Evolutionary conservation across 2,888 invertebrate genomes (phyloP).

Genomic region (Latheticus oryzae): DNA sequence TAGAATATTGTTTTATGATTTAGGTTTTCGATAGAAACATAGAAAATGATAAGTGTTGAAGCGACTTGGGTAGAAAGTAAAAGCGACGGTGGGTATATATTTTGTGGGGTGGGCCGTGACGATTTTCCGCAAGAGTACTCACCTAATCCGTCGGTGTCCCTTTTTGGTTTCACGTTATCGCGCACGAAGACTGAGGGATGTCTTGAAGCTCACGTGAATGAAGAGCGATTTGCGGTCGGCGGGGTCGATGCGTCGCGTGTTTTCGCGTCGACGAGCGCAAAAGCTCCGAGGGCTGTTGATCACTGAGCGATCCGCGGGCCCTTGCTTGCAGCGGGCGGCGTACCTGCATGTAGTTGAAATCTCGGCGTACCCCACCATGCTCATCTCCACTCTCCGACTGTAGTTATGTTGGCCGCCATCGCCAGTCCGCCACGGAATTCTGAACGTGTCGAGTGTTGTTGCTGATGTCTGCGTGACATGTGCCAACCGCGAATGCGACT

Average conservation of each 20-base stretch:
- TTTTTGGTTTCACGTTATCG: slow-evolving; percentile 19
- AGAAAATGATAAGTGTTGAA: too few relatives aligned
- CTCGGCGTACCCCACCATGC: slow-evolving; percentile 42
- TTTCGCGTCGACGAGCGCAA: slow-evolving; percentile 24
- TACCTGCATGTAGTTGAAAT: slow-evolving; percentile 39
- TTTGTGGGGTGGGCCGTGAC: too few relatives aligned
- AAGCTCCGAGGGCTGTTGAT: slow-evolving; percentile 29
- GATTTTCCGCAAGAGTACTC: slow-evolving; percentile 31
- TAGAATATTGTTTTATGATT: too few relatives aligned
- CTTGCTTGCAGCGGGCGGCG: slow-evolving; percentile 35
- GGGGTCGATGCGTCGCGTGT: slow-evolving; percentile 19
- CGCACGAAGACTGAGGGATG: slow-evolving; percentile 19
- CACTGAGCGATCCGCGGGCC: slow-evolving; percentile 31
- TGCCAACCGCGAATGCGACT: slow-evolving; percentile 22
- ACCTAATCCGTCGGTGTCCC: slow-evolving; percentile 10
- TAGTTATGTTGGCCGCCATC: slow-evolving; percentile 40
- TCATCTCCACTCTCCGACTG: slow-evolving; percentile 42
- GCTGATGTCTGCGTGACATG: slow-evolving; percentile 31
- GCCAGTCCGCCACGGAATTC: slow-evolving; percentile 34
- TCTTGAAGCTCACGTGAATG: slow-evolving; percentile 5
- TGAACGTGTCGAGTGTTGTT: slow-evolving; percentile 26
- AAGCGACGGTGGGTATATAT: too few relatives aligned
- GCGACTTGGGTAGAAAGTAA: neutral
- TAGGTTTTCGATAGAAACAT: too few relatives aligned
- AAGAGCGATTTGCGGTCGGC: slow-evolving; percentile 3